Percentiles rank a stretch among this genome's conserved stretches.
phyloP scores from a whole-genome alignment of 2,113 vertebrate genomes.

The Theristicus caerulescens region DNA sequence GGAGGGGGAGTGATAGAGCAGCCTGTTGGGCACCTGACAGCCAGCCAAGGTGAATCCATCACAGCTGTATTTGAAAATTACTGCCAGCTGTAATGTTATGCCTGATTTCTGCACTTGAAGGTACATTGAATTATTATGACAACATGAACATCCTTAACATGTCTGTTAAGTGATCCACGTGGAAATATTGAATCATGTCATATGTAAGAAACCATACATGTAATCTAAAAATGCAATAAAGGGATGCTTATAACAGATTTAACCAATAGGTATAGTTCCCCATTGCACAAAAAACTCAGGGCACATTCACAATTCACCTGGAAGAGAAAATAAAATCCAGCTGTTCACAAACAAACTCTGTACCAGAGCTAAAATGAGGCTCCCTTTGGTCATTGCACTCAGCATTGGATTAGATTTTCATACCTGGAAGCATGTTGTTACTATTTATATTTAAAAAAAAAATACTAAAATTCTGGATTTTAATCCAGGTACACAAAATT shows the following conservation, averaged over 20 bases:
- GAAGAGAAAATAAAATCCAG: background rate
- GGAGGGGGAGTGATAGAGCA: rapidly evolving
- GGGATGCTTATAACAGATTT: background rate
- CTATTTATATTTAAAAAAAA: background rate
- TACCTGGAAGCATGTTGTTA: background rate
- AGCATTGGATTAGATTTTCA: background rate
- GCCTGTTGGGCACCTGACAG: background rate
- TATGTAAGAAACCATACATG: background rate
- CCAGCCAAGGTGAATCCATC: background rate
- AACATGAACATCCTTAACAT: background rate
- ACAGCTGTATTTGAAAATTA: background rate
- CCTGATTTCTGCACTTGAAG: background rate
- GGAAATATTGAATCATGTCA: background rate
- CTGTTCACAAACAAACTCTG: background rate
- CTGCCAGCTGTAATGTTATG: background rate
- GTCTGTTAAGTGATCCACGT: background rate
- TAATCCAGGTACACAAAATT: background rate
- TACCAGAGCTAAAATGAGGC: background rate
- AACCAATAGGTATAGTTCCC: background rate
- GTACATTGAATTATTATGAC: background rate
- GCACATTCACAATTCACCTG: rapidly evolving
- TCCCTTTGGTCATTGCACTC: background rate
- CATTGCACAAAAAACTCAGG: background rate
- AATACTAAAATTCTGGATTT: background rate
- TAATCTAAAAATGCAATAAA: background rate